A percentile compares a stretch with the other conserved stretches of the same genome.
Evolutionary conservation across 2,113 vertebrate genomes (phyloP).

Genomic region (Sinocyclocheilus anshuiensis): DNA sequence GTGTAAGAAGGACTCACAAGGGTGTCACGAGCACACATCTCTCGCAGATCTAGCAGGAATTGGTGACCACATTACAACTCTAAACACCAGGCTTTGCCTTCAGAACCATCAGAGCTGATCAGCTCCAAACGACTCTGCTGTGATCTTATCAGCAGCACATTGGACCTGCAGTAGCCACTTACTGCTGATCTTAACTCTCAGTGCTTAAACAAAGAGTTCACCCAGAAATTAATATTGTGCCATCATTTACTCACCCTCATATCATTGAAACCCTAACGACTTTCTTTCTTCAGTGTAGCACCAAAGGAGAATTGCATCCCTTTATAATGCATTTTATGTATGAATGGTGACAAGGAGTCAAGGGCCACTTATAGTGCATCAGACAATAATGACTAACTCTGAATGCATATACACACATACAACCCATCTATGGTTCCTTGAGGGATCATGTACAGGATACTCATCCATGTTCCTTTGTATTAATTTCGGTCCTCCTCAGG

Average conservation of each 20-base stretch:
- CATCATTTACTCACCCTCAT: background rate
- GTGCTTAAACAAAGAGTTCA: background rate
- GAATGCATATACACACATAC: background rate
- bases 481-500: background rate
- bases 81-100: conserved; percentile 23
- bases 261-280: background rate
- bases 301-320: background rate
- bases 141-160: conserved; percentile 52
- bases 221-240: background rate
- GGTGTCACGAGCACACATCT: background rate
- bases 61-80: background rate
- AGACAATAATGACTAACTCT: background rate
- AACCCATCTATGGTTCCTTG: background rate
- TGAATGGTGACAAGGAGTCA: background rate
- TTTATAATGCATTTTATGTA: background rate
- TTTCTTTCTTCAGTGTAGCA: background rate
- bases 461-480: background rate
- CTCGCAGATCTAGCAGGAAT: background rate
- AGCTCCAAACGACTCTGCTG: conserved; percentile 34
- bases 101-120: conserved; percentile 12
- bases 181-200: background rate
- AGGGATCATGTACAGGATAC: background rate
- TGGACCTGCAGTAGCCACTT: conserved; percentile 33
- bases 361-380: background rate
- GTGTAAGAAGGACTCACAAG: conserved; percentile 7